These are phyloP conservation scores for Chironomus riparius DNA, from an alignment of 2,888 invertebrate species.

Conservation along the genomic window DNA sequence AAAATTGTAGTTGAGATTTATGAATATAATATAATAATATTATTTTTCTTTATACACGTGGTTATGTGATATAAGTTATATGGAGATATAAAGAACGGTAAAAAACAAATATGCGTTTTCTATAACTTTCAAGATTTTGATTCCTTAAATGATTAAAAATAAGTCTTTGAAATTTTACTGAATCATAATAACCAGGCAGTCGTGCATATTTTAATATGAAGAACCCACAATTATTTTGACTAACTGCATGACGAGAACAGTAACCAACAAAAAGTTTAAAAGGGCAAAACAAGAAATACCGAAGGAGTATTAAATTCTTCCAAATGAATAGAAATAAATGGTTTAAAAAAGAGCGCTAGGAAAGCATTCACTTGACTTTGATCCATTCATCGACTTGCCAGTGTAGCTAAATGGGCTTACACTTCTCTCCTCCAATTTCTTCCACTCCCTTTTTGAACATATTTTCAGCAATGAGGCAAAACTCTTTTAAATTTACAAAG, in stretches of 20 bases:
- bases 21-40: no score
- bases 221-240: background rate
- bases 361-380: background rate
- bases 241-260: background rate
- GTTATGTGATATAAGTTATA: no score
- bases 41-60: no score
- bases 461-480: no score
- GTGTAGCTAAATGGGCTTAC: background rate
- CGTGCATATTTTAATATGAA: background rate
- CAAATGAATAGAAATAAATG: conserved; percentile 16
- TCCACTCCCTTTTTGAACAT: no score
- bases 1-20: no score
- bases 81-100: no score
- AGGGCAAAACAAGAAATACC: background rate
- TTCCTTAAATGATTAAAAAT: background rate
- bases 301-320: conserved; percentile 10
- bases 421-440: no score
- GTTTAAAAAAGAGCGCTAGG: background rate
- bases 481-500: background rate
- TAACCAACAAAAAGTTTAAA: background rate
- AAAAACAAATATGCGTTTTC: no score
- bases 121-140: background rate
- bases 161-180: no score
- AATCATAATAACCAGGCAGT: background rate
- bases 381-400: background rate